Conservation (phyloP, 2,888 invertebrate genomes). For the Synanthedon formicaeformis region DNA sequence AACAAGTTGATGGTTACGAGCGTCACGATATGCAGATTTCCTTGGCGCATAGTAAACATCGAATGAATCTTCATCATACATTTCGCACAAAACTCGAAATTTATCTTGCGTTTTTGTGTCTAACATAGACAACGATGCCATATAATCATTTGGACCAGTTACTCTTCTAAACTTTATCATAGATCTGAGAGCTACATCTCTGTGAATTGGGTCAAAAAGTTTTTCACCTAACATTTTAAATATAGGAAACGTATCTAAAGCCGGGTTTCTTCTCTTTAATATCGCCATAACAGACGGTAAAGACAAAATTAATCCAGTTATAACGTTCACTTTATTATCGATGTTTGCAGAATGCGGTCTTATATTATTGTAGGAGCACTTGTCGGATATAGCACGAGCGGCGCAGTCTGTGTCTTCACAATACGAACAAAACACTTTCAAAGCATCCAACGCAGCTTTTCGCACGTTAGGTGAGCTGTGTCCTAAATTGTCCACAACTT, state of each 20-base stretch:
- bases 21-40: constrained; percentile 30
- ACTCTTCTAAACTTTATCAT: constrained; percentile 77
- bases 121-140: constrained; percentile 59
- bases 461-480: constrained; percentile 84
- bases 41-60: constrained; percentile 60
- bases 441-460: constrained; percentile 81
- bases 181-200: constrained; percentile 79
- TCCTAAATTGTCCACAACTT: constrained; percentile 82
- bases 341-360: constrained; percentile 63
- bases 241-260: constrained; percentile 59
- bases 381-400: constrained; percentile 73
- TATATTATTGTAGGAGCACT: constrained; percentile 74
- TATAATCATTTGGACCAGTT: constrained; percentile 76
- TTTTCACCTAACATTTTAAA: constrained; percentile 69
- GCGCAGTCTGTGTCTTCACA: constrained; percentile 77
- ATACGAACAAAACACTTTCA: constrained; percentile 78
- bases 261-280: constrained; percentile 56
- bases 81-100: constrained; percentile 52
- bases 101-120: constrained; percentile 64
- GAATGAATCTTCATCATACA: constrained; percentile 57
- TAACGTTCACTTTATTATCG: constrained; percentile 64
- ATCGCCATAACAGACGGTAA: constrained; percentile 74
- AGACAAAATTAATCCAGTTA: constrained; percentile 75
- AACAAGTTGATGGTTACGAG: constrained; percentile 36
- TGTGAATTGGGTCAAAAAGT: constrained; percentile 63